A percentile compares a stretch with the other conserved stretches of the same genome.
phyloP scores from a whole-genome alignment of 2,113 vertebrate genomes.

The Actenoides hombroni region DNA sequence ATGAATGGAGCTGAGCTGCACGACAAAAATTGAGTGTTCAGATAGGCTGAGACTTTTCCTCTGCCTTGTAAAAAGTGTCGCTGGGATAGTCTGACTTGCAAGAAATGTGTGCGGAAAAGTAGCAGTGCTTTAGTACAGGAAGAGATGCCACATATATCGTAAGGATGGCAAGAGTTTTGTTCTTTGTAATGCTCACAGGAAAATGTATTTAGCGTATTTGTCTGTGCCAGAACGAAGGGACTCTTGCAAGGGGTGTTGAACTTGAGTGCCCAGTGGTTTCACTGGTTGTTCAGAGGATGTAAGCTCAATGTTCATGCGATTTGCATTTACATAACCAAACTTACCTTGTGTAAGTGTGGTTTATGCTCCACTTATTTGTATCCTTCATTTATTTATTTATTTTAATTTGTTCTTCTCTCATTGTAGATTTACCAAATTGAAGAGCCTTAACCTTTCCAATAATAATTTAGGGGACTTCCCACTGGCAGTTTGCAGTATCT shows the following conservation, averaged over 20 bases:
- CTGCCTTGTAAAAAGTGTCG: not conserved
- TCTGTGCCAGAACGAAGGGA: not conserved
- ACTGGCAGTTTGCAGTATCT: conserved; percentile 86
- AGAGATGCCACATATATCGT: not conserved
- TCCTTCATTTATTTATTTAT: not conserved
- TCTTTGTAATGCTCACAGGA: not conserved
- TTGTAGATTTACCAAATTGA: conserved; percentile 90
- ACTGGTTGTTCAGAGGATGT: not conserved
- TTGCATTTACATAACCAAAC: not conserved
- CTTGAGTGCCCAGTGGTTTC: not conserved
- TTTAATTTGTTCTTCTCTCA: not conserved
- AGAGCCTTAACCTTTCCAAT: conserved; percentile 97
- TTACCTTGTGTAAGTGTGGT: not conserved
- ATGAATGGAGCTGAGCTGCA: not conserved
- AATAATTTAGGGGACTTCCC: conserved; percentile 93
- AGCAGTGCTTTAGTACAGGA: not conserved
- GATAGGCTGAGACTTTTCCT: not conserved
- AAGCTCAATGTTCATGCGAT: not conserved
- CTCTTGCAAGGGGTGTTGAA: not conserved
- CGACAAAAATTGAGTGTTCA: not conserved
- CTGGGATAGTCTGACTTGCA: not conserved
- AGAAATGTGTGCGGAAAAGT: not conserved
- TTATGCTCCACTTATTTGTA: not conserved
- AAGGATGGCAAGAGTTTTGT: not conserved
- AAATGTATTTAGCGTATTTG: not conserved